Evolutionary conservation across 2,113 vertebrate genomes (phyloP).

Genomic region (Cyprinodon variegatus): DNA sequence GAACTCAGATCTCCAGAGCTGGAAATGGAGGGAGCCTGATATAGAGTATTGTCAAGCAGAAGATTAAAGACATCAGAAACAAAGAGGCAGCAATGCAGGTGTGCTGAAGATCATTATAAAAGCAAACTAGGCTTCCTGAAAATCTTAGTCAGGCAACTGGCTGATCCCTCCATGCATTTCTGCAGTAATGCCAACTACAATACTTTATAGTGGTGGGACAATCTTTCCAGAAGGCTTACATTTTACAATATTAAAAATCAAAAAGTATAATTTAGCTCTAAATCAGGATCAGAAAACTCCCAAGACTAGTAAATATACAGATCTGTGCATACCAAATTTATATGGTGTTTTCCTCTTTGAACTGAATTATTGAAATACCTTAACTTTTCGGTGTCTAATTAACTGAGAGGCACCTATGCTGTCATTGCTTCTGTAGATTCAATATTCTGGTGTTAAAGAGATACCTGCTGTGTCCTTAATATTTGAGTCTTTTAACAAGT

Average conservation of each 20-base stretch:
- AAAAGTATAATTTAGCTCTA: not conserved
- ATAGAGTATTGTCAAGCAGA: not conserved
- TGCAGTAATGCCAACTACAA: not conserved
- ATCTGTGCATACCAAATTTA: not conserved
- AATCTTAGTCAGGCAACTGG: too few relatives aligned
- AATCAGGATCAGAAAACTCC: not conserved
- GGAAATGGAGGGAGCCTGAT: too few relatives aligned
- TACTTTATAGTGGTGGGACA: not conserved
- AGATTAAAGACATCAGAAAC: not conserved
- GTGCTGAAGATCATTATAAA: not conserved
- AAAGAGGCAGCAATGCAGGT: not conserved
- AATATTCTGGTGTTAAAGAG: too few relatives aligned
- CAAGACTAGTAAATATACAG: not conserved
- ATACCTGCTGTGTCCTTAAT: not conserved
- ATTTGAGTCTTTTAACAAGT: not conserved
- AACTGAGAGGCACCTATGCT: too few relatives aligned
- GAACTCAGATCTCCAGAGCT: too few relatives aligned
- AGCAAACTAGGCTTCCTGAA: not conserved
- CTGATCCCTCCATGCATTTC: not conserved
- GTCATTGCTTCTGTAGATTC: too few relatives aligned
- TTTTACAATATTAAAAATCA: not conserved
- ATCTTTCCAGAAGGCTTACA: not conserved
- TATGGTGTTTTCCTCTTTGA: not conserved
- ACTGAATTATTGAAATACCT: too few relatives aligned
- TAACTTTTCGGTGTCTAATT: too few relatives aligned